Conservation (phyloP, 2,113 vertebrate genomes). For the Pipa parva region DNA sequence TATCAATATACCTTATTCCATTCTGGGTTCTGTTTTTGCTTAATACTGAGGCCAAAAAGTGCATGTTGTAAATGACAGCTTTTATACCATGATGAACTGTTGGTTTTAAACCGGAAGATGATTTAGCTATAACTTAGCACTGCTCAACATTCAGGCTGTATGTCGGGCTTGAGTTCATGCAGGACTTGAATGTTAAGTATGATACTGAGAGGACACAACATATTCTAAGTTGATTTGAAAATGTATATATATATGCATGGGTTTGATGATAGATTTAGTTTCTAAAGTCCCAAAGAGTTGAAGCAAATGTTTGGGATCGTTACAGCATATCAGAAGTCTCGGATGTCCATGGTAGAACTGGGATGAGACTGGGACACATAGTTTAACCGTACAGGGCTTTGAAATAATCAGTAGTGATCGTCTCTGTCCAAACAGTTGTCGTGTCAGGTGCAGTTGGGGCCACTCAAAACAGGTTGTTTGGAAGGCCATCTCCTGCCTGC, state of each 20-base stretch:
- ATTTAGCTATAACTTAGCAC: too few species aligned
- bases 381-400: slow-evolving; percentile 65
- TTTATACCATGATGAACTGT: too few species aligned
- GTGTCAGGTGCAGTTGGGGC: slow-evolving; percentile 70
- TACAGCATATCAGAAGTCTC: slow-evolving; percentile 58
- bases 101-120: too few species aligned
- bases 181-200: slow-evolving; percentile 4
- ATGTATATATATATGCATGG: slow-evolving; percentile 5
- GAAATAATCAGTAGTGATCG: slow-evolving; percentile 59
- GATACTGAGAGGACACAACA: slow-evolving; percentile 23
- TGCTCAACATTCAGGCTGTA: too few species aligned
- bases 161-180: neutral
- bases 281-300: slow-evolving; percentile 48
- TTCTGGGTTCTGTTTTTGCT: too few species aligned
- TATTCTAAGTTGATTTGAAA: slow-evolving; percentile 17
- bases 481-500: slow-evolving; percentile 61
- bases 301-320: slow-evolving; percentile 57
- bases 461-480: slow-evolving; percentile 48
- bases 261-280: slow-evolving; percentile 47
- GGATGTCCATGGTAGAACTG: slow-evolving; percentile 52
- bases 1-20: too few species aligned
- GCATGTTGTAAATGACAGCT: too few species aligned
- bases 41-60: too few species aligned
- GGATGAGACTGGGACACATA: slow-evolving; percentile 52
- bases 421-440: slow-evolving; percentile 69